Evolutionary conservation across 2,888 invertebrate species (phyloP).

Genomic region (Sinodicranocentrus sp.): DNA sequence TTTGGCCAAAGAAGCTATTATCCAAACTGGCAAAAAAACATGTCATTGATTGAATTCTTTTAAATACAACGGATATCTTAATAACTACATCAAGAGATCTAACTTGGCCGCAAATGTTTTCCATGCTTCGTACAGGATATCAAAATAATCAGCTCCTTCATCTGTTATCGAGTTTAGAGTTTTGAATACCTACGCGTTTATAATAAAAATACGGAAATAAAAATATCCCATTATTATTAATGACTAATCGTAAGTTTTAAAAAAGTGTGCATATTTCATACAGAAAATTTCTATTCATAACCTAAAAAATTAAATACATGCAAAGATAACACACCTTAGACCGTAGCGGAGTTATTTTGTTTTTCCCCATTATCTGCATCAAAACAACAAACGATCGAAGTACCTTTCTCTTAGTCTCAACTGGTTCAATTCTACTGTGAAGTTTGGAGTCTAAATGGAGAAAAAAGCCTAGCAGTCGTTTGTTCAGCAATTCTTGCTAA

Average conservation of each 20-base stretch:
- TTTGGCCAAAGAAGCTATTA: constrained; percentile 43
- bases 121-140: constrained; percentile 66
- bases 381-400: constrained; percentile 49
- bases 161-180: constrained; percentile 65
- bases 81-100: too few relatives aligned
- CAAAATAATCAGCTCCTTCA: constrained; percentile 59
- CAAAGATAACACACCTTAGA: constrained; percentile 48
- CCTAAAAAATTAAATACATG: too few relatives aligned
- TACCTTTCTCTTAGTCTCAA: constrained; percentile 44
- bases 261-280: background rate
- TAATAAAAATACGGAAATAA: too few relatives aligned
- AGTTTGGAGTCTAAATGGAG: constrained; percentile 59
- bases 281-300: background rate
- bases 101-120: constrained; percentile 65
- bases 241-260: background rate
- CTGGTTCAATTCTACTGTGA: constrained; percentile 44
- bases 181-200: constrained; percentile 67
- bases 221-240: too few relatives aligned
- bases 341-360: constrained; percentile 39
- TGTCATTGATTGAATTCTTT: too few relatives aligned
- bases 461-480: constrained; percentile 60
- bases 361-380: constrained; percentile 55
- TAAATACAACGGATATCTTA: too few relatives aligned
- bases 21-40: constrained; percentile 69
- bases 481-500: constrained; percentile 46